These are phyloP conservation scores for Hoplostethus mediterraneus DNA, from an alignment of 2,797 vertebrate species.

Conservation along the genomic window DNA sequence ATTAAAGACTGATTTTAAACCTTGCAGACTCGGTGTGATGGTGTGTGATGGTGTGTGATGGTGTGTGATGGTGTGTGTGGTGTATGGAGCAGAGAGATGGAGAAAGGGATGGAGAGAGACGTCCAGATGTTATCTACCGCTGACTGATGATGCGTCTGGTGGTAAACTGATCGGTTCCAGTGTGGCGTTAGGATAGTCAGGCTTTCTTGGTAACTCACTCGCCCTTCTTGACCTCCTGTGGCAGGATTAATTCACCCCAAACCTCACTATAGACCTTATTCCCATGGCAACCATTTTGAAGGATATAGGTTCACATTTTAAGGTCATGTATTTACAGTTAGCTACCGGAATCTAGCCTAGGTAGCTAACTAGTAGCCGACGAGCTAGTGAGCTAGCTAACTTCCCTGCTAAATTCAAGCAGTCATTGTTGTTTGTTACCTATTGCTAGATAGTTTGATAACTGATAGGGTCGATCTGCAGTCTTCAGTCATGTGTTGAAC, in stretches of 20 bases:
- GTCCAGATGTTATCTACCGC: conserved; percentile 27
- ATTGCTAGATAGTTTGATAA: no score
- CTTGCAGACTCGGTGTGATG: conserved; percentile 24
- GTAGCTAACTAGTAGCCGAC: no score
- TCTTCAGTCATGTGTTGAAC: no score
- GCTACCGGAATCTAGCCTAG: no score
- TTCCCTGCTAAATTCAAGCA: no score
- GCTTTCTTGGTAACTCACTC: not conserved
- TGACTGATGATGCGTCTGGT: conserved; percentile 27
- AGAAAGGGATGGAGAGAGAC: conserved; percentile 2
- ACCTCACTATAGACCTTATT: not conserved
- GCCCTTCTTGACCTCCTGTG: not conserved
- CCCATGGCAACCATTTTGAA: no score
- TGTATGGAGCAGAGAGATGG: conserved; percentile 24
- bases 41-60: conserved; percentile 21
- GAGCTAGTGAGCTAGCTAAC: no score
- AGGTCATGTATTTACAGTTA: no score
- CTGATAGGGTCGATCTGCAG: no score
- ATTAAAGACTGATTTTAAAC: conserved; percentile 53
- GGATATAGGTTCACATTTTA: no score
- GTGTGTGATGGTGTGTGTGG: conserved; percentile 3
- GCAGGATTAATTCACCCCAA: not conserved
- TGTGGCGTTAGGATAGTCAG: not conserved
- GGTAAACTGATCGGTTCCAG: conserved; percentile 32
- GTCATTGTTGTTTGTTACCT: no score